phyloP scores from a whole-genome alignment of 2,888 invertebrate species.

The Anthophora plumipes region DNA sequence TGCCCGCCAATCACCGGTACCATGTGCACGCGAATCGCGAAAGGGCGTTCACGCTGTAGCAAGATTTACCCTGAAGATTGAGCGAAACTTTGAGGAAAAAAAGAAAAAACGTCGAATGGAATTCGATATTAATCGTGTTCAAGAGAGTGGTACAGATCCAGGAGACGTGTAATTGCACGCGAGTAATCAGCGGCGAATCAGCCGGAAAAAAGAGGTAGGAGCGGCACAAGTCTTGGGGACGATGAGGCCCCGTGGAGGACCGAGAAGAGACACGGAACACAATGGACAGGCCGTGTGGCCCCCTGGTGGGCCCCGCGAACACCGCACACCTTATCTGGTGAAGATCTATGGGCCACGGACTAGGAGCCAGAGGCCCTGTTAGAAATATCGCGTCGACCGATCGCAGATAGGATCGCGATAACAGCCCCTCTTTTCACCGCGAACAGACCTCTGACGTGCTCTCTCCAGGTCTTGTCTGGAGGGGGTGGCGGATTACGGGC shows the following conservation, averaged over 20 bases:
- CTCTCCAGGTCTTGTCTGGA: slow-evolving; percentile 28
- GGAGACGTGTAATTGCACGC: slow-evolving; percentile 61
- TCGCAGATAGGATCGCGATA: slow-evolving; percentile 82
- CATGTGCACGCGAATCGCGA: no score
- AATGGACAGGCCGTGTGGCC: slow-evolving; percentile 74
- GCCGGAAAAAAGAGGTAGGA: slow-evolving; percentile 50
- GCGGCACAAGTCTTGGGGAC: slow-evolving; percentile 12
- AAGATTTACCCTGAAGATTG: not conserved
- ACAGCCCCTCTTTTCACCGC: slow-evolving; percentile 74
- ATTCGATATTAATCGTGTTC: slow-evolving; percentile 46
- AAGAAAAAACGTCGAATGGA: no score
- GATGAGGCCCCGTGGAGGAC: slow-evolving; percentile 38
- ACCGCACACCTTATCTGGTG: slow-evolving; percentile 81
- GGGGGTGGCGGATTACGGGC: slow-evolving; percentile 80
- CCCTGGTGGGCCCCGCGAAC: slow-evolving; percentile 82
- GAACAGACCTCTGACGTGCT: slow-evolving; percentile 48
- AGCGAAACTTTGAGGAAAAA: no score
- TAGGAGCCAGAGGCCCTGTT: slow-evolving; percentile 82
- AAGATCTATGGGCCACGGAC: slow-evolving; percentile 78
- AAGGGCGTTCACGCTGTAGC: no score
- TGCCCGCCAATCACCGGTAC: no score
- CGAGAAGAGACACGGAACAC: slow-evolving; percentile 69
- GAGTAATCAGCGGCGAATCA: slow-evolving; percentile 59
- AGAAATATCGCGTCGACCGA: slow-evolving; percentile 81
- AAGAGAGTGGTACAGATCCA: slow-evolving; percentile 22